These are phyloP conservation scores for Steromphala cineraria DNA, from an alignment of 2,888 invertebrate species.

Conservation along the genomic window DNA sequence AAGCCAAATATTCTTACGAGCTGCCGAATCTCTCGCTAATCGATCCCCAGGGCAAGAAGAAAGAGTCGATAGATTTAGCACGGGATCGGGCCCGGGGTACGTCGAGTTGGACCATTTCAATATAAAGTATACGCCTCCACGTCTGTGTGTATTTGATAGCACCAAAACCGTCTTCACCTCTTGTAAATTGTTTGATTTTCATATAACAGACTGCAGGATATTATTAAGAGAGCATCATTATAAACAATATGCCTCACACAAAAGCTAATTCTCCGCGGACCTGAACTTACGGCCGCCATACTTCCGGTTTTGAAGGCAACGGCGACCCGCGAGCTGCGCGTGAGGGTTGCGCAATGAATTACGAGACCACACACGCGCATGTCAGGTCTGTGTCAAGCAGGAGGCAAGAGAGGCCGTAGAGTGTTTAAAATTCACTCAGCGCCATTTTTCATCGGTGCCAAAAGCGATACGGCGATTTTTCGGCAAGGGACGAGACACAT, in stretches of 20 bases:
- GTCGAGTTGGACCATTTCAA: background rate
- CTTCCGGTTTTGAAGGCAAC: slow-evolving; percentile 17
- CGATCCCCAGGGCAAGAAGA: background rate
- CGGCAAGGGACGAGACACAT: background rate
- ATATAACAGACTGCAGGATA: slow-evolving; percentile 13
- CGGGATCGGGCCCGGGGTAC: background rate
- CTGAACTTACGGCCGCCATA: slow-evolving; percentile 5
- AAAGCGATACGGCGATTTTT: slow-evolving; percentile 3
- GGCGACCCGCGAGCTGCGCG: slow-evolving; percentile 9
- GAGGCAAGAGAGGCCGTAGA: background rate
- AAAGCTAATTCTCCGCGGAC: background rate
- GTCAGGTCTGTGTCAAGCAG: background rate
- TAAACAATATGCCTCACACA: slow-evolving; percentile 13
- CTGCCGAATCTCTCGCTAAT: background rate
- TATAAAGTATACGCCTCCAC: background rate
- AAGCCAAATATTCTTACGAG: background rate
- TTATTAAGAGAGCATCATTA: slow-evolving; percentile 12
- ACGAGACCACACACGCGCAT: slow-evolving; percentile 14
- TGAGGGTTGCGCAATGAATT: slow-evolving; percentile 4
- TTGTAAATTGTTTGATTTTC: slow-evolving; percentile 11
- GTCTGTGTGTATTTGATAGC: background rate
- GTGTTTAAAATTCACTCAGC: slow-evolving; percentile 22
- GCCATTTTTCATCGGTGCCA: slow-evolving; percentile 15
- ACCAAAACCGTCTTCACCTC: background rate
- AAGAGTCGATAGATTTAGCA: background rate